These are phyloP conservation scores for Drosophila paramelanica DNA, from an alignment of 2,888 invertebrate species.

Conservation along the genomic window DNA sequence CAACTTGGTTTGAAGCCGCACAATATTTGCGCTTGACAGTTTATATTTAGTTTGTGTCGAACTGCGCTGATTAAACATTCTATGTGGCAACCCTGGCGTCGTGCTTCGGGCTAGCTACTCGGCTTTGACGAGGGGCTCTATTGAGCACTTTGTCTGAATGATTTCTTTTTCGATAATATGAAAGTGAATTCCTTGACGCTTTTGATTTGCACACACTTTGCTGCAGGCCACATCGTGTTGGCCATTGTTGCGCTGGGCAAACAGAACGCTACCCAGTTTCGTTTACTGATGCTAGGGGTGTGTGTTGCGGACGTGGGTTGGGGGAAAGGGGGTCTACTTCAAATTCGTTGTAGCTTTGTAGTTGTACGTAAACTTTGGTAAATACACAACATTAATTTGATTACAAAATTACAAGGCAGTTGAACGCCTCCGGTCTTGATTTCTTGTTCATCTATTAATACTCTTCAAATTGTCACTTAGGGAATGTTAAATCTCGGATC, in stretches of 20 bases:
- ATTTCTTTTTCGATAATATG: conserved; percentile 29
- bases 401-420: conserved; percentile 63
- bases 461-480: no score
- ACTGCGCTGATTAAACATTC: conserved; percentile 69
- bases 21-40: conserved; percentile 73
- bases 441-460: conserved; percentile 20
- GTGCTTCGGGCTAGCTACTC: conserved; percentile 10
- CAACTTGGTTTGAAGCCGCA: conserved; percentile 2
- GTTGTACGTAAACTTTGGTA: conserved; percentile 51
- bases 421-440: conserved; percentile 35
- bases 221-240: conserved; percentile 28
- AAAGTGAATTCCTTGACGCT: conserved; percentile 52
- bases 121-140: conserved; percentile 5
- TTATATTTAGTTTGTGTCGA: conserved; percentile 42
- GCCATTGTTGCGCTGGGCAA: conserved; percentile 14
- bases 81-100: conserved; percentile 32
- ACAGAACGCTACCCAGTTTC: conserved; percentile 4
- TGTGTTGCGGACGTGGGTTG: background rate
- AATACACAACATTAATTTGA: conserved; percentile 75
- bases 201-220: conserved; percentile 36
- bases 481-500: no score
- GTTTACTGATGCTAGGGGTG: conserved; percentile 3
- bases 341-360: conserved; percentile 35
- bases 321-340: conserved; percentile 6
- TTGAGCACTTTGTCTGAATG: conserved; percentile 3